These are phyloP conservation scores for Theodoxus fluviatilis DNA, from an alignment of 2,888 invertebrate genomes.

Conservation along the genomic window DNA sequence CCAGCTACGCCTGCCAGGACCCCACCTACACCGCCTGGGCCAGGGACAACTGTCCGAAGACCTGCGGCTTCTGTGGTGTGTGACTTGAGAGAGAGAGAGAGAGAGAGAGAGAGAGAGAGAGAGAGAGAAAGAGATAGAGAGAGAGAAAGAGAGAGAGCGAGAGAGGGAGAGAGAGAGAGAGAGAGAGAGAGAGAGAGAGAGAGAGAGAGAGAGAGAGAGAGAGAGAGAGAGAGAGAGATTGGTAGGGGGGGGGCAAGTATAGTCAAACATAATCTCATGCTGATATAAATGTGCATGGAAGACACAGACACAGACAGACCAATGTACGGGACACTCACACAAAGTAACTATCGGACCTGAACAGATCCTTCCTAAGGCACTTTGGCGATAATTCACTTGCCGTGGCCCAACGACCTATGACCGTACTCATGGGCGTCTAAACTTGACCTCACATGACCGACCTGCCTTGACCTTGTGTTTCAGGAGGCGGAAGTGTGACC, in stretches of 20 bases:
- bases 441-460: too few species aligned
- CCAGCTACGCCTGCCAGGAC: constrained; percentile 15
- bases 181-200: constrained; percentile 17
- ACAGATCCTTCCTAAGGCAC: constrained; percentile 1
- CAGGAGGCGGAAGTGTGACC: not conserved
- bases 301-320: constrained; percentile 12
- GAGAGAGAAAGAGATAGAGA: not conserved
- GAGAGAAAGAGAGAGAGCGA: constrained; percentile 15
- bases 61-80: constrained; percentile 30
- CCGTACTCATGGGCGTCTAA: not conserved
- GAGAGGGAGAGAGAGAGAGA: not conserved
- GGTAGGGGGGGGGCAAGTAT: not conserved
- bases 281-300: not conserved
- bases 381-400: not conserved
- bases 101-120: constrained; percentile 7
- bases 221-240: not conserved
- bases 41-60: constrained; percentile 25
- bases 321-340: constrained; percentile 8
- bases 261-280: not conserved
- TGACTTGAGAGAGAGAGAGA: constrained; percentile 28
- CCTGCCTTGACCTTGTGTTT: not conserved
- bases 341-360: not conserved
- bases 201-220: not conserved
- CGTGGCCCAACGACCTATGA: not conserved
- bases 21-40: constrained; percentile 23